These are phyloP conservation scores for Anabacerthia variegaticeps DNA, from an alignment of 2,797 vertebrate genomes.

Conservation along the genomic window DNA sequence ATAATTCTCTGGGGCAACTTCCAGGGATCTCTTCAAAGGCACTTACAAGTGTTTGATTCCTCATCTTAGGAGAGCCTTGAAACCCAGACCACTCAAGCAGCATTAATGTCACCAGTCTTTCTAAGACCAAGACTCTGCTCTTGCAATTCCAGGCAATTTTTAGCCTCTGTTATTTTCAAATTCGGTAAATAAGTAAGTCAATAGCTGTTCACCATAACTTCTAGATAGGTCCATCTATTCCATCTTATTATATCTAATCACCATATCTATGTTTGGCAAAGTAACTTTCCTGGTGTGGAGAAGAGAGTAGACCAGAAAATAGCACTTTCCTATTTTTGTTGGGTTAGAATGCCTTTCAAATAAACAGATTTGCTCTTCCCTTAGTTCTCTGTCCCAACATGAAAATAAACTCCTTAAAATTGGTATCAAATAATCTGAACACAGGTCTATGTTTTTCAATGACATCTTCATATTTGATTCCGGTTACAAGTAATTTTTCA, in stretches of 20 bases:
- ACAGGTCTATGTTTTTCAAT: not conserved
- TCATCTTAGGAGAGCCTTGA: not conserved
- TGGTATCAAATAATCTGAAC: not conserved
- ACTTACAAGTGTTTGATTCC: not conserved
- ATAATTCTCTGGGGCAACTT: not conserved
- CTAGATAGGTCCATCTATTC: not conserved
- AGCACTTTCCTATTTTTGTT: not conserved
- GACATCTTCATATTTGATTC: not conserved
- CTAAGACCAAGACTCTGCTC: not conserved
- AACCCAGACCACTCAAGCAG: not conserved
- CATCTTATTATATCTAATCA: not conserved
- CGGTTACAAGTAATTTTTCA: not conserved
- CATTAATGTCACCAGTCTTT: not conserved
- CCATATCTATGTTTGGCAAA: not conserved
- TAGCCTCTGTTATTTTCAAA: not conserved
- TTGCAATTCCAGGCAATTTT: not conserved
- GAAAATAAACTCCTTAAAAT: not conserved
- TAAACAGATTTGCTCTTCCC: not conserved
- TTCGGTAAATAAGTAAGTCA: not conserved
- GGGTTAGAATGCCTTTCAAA: not conserved
- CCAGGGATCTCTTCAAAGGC: not conserved
- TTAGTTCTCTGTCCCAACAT: not conserved
- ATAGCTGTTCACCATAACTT: not conserved
- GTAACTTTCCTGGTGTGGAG: not conserved
- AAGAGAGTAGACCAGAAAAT: not conserved